These are phyloP conservation scores for Mirza zaza DNA, from an alignment of 2,113 vertebrate species.

Conservation along the genomic window DNA sequence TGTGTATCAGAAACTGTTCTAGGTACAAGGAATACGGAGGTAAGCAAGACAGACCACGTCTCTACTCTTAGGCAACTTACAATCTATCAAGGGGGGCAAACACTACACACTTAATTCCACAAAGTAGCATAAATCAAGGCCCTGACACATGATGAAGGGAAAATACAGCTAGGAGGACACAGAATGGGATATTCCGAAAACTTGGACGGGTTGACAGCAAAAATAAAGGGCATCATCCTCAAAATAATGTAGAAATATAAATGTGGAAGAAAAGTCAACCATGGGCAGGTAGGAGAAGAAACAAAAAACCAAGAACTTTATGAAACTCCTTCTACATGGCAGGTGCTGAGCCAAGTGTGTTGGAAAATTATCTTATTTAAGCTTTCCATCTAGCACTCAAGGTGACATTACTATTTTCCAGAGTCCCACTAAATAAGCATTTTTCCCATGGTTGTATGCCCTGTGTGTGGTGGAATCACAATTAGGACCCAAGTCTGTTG, in stretches of 20 bases:
- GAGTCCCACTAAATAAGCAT: neutral
- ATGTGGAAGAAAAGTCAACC: neutral
- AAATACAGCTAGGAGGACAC: neutral
- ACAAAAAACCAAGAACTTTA: neutral
- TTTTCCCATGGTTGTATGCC: neutral
- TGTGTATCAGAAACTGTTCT: neutral
- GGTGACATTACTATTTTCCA: neutral
- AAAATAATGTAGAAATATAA: neutral
- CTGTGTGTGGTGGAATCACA: too few relatives aligned
- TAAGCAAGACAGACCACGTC: neutral
- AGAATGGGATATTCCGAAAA: neutral
- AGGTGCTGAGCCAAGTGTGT: neutral
- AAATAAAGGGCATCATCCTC: neutral
- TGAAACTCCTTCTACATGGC: neutral
- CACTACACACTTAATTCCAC: neutral
- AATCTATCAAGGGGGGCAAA: neutral
- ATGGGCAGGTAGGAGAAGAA: neutral
- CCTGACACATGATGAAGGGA: neutral
- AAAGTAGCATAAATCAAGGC: neutral
- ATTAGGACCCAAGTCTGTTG: conserved; percentile 23
- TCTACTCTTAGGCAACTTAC: neutral
- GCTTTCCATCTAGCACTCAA: neutral
- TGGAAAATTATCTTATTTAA: conserved; percentile 18
- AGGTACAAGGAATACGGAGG: neutral
- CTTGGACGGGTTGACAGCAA: neutral